These are phyloP conservation scores for Ophiodon elongatus DNA, from an alignment of 2,113 vertebrate species.

Conservation along the genomic window DNA sequence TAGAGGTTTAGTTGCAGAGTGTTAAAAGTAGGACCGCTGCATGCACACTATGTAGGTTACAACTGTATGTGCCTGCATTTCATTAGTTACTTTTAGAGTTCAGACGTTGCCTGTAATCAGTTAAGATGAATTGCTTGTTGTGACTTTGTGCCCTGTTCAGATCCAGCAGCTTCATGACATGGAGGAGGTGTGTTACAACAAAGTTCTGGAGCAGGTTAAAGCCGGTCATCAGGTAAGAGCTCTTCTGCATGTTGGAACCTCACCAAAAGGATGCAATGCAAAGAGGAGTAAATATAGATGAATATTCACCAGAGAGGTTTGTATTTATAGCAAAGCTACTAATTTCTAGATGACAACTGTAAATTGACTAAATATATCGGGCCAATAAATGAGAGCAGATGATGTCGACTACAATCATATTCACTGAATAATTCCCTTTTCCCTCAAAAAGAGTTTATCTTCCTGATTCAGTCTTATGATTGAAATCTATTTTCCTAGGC, in stretches of 20 bases:
- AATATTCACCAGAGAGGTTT: not conserved
- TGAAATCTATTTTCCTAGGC: not conserved
- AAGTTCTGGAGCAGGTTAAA: slow-evolving; percentile 94
- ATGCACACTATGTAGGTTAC: not conserved
- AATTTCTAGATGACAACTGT: not conserved
- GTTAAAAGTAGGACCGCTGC: not conserved
- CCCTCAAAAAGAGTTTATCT: not conserved
- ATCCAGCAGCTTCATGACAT: slow-evolving; percentile 95
- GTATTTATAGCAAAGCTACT: not conserved
- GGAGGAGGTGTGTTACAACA: slow-evolving; percentile 98
- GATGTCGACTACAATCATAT: not conserved
- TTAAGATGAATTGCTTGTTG: not conserved
- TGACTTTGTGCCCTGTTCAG: slow-evolving; percentile 76
- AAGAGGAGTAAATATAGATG: not conserved
- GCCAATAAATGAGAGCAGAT: not conserved
- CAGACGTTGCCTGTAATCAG: not conserved
- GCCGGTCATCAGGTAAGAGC: slow-evolving; percentile 92
- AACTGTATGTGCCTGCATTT: not conserved
- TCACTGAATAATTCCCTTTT: not conserved
- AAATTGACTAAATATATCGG: not conserved
- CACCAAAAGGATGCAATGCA: not conserved
- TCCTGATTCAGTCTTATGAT: not conserved
- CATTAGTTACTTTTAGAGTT: not conserved
- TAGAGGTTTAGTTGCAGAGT: not conserved
- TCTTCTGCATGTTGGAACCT: not conserved